phyloP scores from a whole-genome alignment of 2,113 vertebrate species.

The Scomber japonicus region DNA sequence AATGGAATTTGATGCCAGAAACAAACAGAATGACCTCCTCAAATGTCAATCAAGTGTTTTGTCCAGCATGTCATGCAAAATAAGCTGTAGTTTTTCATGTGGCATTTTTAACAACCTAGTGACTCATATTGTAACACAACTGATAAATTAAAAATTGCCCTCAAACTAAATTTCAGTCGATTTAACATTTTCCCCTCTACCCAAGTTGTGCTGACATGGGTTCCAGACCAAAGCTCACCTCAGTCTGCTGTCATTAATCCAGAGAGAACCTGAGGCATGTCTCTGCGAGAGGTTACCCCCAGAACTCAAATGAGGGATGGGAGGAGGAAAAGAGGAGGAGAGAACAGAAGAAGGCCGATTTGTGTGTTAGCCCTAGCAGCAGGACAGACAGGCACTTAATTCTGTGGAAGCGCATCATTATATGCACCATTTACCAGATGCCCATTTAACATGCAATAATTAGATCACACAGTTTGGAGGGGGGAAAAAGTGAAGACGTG shows the following conservation, averaged over 20 bases:
- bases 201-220: slow-evolving; percentile 31
- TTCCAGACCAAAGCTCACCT: slow-evolving; percentile 54
- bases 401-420: slow-evolving; percentile 87
- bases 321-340: slow-evolving; percentile 51
- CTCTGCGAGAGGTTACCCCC: slow-evolving; percentile 68
- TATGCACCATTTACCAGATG: slow-evolving; percentile 89
- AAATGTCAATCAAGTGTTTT: slow-evolving; percentile 28
- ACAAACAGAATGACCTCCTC: not conserved
- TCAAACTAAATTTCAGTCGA: not conserved
- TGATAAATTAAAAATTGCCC: not conserved
- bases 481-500: slow-evolving; percentile 55
- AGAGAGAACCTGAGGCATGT: slow-evolving; percentile 74
- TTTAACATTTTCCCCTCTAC: slow-evolving; percentile 4
- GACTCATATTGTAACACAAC: not conserved
- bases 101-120: not conserved
- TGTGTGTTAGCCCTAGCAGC: slow-evolving; percentile 84
- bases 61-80: not conserved
- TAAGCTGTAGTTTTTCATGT: not conserved
- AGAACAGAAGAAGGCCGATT: slow-evolving; percentile 81
- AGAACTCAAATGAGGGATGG: slow-evolving; percentile 77
- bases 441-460: slow-evolving; percentile 90
- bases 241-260: slow-evolving; percentile 79
- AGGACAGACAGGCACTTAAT: slow-evolving; percentile 85
- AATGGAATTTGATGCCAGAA: slow-evolving; percentile 21
- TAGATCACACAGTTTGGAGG: slow-evolving; percentile 83